These are phyloP conservation scores for Chalcosyrphus nemorum DNA, from an alignment of 2,888 invertebrate species.

Conservation along the genomic window DNA sequence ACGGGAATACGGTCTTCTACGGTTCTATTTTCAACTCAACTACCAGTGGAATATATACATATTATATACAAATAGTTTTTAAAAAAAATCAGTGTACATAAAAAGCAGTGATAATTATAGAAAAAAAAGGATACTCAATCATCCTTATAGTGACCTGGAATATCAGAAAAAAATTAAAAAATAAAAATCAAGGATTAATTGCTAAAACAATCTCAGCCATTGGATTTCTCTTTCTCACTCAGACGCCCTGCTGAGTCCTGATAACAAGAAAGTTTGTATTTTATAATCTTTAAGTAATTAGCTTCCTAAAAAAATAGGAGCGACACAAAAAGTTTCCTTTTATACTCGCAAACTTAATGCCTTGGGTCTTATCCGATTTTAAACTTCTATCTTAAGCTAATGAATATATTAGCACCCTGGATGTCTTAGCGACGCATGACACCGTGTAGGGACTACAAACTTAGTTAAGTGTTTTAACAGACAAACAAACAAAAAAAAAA, in stretches of 20 bases:
- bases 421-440: not conserved
- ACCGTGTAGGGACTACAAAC: not conserved
- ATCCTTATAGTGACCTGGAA: conserved; percentile 36
- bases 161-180: not conserved
- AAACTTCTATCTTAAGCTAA: conserved; percentile 44
- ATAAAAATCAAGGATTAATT: not conserved
- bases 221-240: conserved; percentile 41
- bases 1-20: conserved; percentile 54
- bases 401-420: conserved; percentile 37
- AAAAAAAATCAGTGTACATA: not conserved
- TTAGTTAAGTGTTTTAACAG: not conserved
- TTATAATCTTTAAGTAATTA: conserved; percentile 46
- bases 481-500: not conserved
- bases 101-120: conserved; percentile 8
- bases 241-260: conserved; percentile 31
- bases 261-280: conserved; percentile 38
- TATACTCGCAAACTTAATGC: conserved; percentile 26
- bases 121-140: not conserved
- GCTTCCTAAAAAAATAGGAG: conserved; percentile 1
- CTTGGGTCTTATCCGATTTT: conserved; percentile 39
- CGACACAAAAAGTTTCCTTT: conserved; percentile 22
- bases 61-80: not conserved
- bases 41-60: conserved; percentile 24
- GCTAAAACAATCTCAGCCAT: conserved; percentile 2
- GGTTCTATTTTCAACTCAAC: conserved; percentile 12